phyloP scores from a whole-genome alignment of 2,113 vertebrate species.

The Shinisaurus crocodilurus region DNA sequence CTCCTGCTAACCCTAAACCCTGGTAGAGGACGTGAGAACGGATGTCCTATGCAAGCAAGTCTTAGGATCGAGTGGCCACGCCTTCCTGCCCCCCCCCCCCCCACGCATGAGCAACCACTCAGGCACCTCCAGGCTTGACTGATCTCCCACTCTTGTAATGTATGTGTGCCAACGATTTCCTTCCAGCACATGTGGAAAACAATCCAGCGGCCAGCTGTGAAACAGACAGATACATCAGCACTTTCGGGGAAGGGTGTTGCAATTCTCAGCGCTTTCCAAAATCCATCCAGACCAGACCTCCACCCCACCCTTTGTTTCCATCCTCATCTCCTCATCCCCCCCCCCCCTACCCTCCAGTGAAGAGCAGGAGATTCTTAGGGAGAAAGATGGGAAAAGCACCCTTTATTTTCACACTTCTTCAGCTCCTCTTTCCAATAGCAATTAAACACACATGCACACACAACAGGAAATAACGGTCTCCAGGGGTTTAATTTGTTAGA shows the following conservation, averaged over 20 bases:
- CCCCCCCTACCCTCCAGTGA: background rate
- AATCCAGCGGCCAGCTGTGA: background rate
- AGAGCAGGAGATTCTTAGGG: background rate
- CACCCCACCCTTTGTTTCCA: background rate
- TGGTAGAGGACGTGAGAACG: background rate
- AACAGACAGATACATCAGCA: conserved; percentile 7
- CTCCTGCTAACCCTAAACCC: too few relatives aligned
- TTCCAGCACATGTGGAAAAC: background rate
- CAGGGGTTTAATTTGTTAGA: background rate
- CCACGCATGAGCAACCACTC: background rate
- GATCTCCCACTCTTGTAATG: background rate
- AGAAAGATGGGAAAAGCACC: background rate
- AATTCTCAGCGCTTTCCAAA: background rate
- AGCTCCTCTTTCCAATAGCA: too few relatives aligned
- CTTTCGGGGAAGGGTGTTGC: background rate
- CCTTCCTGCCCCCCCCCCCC: background rate
- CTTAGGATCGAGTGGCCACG: too few relatives aligned
- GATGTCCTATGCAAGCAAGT: background rate
- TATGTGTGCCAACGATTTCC: background rate
- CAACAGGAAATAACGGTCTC: background rate
- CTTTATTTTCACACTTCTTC: background rate
- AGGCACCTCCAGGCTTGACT: background rate
- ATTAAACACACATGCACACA: background rate
- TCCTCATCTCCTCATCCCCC: background rate
- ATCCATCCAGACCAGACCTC: too few relatives aligned